Base-by-base conservation (phyloP, 2,888 invertebrate genomes). In the Chrysotoxum bicinctum region DNA sequence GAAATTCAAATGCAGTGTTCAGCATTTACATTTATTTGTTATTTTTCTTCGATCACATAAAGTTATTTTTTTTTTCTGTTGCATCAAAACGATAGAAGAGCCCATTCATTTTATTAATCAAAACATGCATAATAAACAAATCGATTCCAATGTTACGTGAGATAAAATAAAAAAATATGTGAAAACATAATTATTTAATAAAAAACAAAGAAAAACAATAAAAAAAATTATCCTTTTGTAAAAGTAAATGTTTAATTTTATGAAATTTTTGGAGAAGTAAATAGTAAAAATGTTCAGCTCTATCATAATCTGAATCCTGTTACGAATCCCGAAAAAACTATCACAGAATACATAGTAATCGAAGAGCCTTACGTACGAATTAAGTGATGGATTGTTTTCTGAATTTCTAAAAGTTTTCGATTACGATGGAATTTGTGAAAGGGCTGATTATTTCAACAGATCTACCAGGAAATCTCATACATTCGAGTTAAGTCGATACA, bases 111-210 rank as follows among this genome's bases (percentile, higher is more conserved):
- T 60, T 40, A 4, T 26, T 19, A 12, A 21, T n/a, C 40, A 10
- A 66, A 12, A 19, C 12, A 43, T 58, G 30, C 32, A 60, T 70
- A 9, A 37, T 35, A 9, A 75, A 30, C 10, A 64, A 50, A 68
- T n/a, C 48, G 52, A 84, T 84, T 84, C 80, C 80, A 84, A 75
- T 80, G 66, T 72, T 72, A 72, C 12, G 70, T 23, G 52, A 66
- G 52, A 72, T 21, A 48, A 30, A 48, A 26, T 37, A 45, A 52
- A 56, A 19, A 50, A 19, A 19, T 40, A 54, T 72, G 54, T 72
- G 54, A 40, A 37, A 72, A 56, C 37, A 72, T 60, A 21, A 50
- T 66, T 50, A 72, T 73, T 75, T 74, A 79, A 79, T 68, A 84
- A 30, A 68, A 64, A 54, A 54, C 1, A 32, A 54, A 21, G 6